Conservation (phyloP, 2,888 invertebrate species). For the Sphaerophoria taeniata region DNA sequence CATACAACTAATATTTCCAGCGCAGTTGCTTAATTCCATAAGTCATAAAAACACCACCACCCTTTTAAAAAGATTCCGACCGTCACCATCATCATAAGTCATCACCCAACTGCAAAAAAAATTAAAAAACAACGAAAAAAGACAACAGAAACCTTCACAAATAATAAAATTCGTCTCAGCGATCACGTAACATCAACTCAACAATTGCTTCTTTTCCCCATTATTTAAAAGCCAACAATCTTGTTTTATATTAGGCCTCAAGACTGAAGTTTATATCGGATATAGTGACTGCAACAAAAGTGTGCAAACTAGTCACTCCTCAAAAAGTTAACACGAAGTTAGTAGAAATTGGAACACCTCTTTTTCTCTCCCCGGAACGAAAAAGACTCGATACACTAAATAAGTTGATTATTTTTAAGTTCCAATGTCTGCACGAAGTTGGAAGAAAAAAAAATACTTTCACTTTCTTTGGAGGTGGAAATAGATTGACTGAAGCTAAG, state of each 20-base stretch:
- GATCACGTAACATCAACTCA: constrained; percentile 29
- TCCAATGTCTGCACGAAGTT: constrained; percentile 44
- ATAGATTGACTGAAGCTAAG: constrained; percentile 26
- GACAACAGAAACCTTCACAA: neutral
- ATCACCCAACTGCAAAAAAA: neutral
- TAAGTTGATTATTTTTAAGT: constrained; percentile 34
- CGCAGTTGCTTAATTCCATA: no score
- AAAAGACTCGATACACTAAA: constrained; percentile 34
- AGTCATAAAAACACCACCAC: no score
- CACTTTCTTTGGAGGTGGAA: constrained; percentile 64
- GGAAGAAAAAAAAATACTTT: constrained; percentile 59
- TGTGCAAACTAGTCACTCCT: constrained; percentile 1
- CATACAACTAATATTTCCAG: no score
- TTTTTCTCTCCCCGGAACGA: constrained; percentile 49
- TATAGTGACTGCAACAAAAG: neutral
- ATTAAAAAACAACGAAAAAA: neutral
- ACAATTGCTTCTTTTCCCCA: neutral
- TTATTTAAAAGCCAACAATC: constrained; percentile 4
- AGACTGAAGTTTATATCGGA: neutral
- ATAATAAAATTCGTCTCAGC: neutral
- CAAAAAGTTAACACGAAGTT: neutral
- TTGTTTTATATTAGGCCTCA: constrained; percentile 17
- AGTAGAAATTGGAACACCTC: constrained; percentile 41
- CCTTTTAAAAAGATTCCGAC: no score
- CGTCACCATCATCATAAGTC: no score